A percentile compares a stretch with the other conserved stretches of the same genome.
Conservation (phyloP, 2,797 vertebrate genomes). For the Momotus momota region DNA sequence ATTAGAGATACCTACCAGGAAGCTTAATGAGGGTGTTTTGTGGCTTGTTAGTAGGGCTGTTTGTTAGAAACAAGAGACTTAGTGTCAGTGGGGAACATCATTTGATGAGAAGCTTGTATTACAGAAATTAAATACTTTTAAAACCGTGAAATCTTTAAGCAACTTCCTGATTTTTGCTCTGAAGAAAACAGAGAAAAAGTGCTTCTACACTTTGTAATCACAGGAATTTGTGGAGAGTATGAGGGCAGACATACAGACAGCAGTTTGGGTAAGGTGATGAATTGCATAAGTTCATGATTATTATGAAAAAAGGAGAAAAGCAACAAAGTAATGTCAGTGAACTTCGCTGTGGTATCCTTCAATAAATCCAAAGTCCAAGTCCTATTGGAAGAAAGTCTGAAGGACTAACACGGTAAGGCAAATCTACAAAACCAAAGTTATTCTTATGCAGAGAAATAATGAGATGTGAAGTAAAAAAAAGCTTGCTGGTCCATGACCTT, state of each 20-base stretch:
- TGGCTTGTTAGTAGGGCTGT: neutral
- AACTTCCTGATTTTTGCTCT: neutral
- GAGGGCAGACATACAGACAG: neutral
- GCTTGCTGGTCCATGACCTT: neutral
- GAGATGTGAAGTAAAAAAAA: neutral
- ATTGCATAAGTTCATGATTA: neutral
- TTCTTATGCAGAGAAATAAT: neutral
- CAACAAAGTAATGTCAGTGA: neutral
- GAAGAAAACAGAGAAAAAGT: neutral
- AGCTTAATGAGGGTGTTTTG: accelerated
- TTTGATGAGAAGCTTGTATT: neutral
- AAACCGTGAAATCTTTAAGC: neutral
- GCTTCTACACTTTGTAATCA: neutral
- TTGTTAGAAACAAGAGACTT: neutral
- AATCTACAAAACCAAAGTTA: neutral
- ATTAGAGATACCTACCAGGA: neutral
- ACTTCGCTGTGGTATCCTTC: neutral
- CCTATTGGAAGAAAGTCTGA: neutral
- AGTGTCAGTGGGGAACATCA: neutral
- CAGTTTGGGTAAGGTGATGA: neutral
- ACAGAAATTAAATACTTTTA: neutral
- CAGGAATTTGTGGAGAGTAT: neutral
- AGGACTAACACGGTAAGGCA: neutral
- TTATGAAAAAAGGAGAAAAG: neutral
- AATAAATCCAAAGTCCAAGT: neutral